Conservation (phyloP, 1,140 invertebrate genomes). For the Anastatus disparis region DNA sequence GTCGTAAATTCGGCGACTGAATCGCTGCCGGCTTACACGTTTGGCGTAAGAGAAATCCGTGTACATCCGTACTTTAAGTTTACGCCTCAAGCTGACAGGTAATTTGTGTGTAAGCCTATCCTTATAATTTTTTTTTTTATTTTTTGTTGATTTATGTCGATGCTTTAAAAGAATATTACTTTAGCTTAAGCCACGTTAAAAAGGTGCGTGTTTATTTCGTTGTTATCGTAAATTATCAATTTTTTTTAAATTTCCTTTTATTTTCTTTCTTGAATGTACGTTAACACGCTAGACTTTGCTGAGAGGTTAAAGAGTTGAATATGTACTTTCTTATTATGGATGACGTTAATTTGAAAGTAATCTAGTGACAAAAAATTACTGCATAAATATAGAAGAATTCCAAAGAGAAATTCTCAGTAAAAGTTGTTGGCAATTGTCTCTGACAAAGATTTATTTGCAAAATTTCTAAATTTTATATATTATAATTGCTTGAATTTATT, state of each 20-base stretch:
- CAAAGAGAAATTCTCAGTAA: constrained; percentile 13
- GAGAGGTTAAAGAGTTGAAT: not conserved
- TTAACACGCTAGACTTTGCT: not conserved
- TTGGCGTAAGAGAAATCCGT: constrained; percentile 87
- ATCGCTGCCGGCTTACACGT: constrained; percentile 88
- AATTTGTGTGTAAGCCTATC: constrained; percentile 15
- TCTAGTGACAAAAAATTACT: not conserved
- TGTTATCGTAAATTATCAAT: constrained; percentile 9
- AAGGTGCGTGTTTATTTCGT: not conserved
- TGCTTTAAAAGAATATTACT: no score
- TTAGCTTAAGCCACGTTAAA: not conserved
- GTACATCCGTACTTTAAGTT: constrained; percentile 96
- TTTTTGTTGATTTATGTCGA: constrained; percentile 1
- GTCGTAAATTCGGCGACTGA: constrained; percentile 93
- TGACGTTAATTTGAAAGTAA: not conserved
- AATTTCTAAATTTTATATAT: no score
- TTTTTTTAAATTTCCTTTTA: no score
- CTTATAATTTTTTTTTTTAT: constrained; percentile 14
- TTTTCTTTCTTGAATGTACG: constrained; percentile 1
- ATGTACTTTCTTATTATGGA: not conserved
- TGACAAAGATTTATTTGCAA: not conserved
- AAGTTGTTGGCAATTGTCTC: not conserved
- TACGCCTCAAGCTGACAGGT: constrained; percentile 85
- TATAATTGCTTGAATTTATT: no score
- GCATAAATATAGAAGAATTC: not conserved